A percentile compares a stretch with the other conserved stretches of the same genome.
Conservation (phyloP, 2,888 invertebrate species). For the Hedychridium roseum region DNA sequence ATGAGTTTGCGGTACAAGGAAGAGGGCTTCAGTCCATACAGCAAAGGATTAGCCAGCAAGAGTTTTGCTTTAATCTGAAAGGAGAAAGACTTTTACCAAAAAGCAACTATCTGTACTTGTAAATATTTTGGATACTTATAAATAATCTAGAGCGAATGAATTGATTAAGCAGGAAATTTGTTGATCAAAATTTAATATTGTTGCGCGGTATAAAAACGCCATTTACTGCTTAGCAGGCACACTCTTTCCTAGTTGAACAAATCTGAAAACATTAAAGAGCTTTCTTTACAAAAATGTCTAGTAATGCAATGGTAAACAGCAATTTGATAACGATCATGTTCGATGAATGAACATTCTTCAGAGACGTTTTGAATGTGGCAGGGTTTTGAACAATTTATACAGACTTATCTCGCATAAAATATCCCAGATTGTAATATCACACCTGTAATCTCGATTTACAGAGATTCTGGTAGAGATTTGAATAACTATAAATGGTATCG, state of each 20-base stretch:
- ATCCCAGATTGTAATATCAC: too few relatives aligned
- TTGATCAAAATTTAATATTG: conserved; percentile 37
- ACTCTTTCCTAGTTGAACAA: conserved; percentile 15
- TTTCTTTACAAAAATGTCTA: too few relatives aligned
- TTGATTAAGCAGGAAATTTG: conserved; percentile 39
- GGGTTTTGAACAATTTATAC: conserved; percentile 46
- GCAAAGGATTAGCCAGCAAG: conserved; percentile 22
- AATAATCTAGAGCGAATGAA: conserved; percentile 27
- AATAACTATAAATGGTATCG: conserved; percentile 27
- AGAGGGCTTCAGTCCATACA: conserved; percentile 3
- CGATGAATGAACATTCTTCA: conserved; percentile 32
- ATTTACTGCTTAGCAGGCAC: conserved; percentile 19
- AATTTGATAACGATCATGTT: too few relatives aligned
- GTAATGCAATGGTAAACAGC: too few relatives aligned
- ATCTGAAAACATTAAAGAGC: conserved; percentile 17
- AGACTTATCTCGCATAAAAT: conserved; percentile 34
- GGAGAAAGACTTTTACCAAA: conserved; percentile 28
- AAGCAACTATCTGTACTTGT: conserved; percentile 35
- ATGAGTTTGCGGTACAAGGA: neutral
- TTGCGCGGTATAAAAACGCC: too few relatives aligned
- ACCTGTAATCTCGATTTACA: too few relatives aligned
- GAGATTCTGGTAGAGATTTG: too few relatives aligned
- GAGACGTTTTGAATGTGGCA: conserved; percentile 36
- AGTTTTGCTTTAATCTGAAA: conserved; percentile 18
- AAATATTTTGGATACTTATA: conserved; percentile 50